These are phyloP conservation scores for Clivina fossor DNA, from an alignment of 2,888 invertebrate species.

Conservation along the genomic window DNA sequence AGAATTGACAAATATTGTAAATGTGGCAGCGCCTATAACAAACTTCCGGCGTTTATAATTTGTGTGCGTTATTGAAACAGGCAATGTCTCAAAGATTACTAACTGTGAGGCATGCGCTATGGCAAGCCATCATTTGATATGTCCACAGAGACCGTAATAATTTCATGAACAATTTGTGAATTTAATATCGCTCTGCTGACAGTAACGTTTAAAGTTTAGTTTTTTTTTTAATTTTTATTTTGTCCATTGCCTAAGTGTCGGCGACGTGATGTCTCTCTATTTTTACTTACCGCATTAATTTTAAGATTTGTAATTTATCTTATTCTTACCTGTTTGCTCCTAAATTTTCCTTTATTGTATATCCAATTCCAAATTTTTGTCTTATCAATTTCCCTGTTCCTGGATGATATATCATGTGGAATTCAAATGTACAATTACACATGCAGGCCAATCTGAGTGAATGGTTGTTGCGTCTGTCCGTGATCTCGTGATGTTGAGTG, in stretches of 20 bases:
- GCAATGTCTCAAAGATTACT: conserved; percentile 12
- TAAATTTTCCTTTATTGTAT: conserved; percentile 41
- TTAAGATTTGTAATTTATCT: conserved; percentile 27
- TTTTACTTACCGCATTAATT: too few relatives aligned
- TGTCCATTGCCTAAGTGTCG: conserved; percentile 2
- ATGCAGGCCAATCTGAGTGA: conserved; percentile 35
- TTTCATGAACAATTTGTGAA: too few relatives aligned
- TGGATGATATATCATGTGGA: conserved; percentile 33
- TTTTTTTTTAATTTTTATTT: too few relatives aligned
- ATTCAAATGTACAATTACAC: conserved; percentile 27
- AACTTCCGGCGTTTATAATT: conserved; percentile 21
- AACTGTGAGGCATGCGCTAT: conserved; percentile 25
- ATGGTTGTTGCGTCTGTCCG: conserved; percentile 27
- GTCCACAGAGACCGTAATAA: too few relatives aligned
- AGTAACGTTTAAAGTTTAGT: too few relatives aligned
- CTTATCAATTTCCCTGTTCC: conserved; percentile 8
- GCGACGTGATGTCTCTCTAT: conserved; percentile 7
- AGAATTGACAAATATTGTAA: conserved; percentile 17
- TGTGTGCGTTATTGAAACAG: conserved; percentile 20
- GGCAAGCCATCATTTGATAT: too few relatives aligned
- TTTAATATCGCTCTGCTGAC: not conserved
- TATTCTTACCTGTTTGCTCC: conserved; percentile 24
- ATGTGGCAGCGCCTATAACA: conserved; percentile 25
- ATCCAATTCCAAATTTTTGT: conserved; percentile 23
- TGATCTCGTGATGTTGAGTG: conserved; percentile 31